Evolutionary conservation across 2,797 vertebrate genomes (phyloP).

Genomic region (Ctenochaetus hawaiiensis): DNA sequence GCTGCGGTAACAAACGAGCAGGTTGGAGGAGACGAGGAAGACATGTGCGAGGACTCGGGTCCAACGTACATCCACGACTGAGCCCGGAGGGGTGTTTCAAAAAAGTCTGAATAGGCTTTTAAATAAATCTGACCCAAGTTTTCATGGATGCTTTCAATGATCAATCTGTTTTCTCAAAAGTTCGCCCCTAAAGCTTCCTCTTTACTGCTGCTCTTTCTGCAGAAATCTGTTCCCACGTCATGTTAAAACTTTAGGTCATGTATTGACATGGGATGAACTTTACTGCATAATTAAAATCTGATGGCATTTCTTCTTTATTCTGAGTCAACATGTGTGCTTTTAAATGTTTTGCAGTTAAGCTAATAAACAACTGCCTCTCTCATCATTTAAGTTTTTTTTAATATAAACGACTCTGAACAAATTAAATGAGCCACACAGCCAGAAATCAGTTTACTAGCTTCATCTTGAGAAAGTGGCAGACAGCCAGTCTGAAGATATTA

Average conservation of each 20-base stretch:
- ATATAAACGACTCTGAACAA: no score
- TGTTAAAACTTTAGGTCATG: not conserved
- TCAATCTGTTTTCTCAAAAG: not conserved
- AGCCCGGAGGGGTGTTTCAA: slow-evolving; percentile 47
- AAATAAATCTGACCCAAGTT: no score
- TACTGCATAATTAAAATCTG: not conserved
- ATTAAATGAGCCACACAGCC: no score
- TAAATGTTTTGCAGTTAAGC: not conserved
- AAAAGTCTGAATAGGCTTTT: not conserved
- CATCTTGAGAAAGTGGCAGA: not conserved
- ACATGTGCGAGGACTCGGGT: slow-evolving; percentile 63
- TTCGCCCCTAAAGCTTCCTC: not conserved
- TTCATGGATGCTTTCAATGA: no score
- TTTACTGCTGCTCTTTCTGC: not conserved
- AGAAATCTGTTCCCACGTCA: not conserved
- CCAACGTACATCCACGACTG: slow-evolving; percentile 51
- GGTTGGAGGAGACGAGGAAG: slow-evolving; percentile 73
- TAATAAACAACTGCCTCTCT: not conserved
- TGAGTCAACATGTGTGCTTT: not conserved
- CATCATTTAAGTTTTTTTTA: no score
- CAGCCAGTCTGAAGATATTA: not conserved
- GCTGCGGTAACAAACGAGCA: slow-evolving; percentile 57
- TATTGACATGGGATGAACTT: not conserved
- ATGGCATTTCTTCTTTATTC: not conserved
- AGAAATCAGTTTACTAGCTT: not conserved